phyloP scores from a whole-genome alignment of 2,888 invertebrate species.

The Lingula anatina region DNA sequence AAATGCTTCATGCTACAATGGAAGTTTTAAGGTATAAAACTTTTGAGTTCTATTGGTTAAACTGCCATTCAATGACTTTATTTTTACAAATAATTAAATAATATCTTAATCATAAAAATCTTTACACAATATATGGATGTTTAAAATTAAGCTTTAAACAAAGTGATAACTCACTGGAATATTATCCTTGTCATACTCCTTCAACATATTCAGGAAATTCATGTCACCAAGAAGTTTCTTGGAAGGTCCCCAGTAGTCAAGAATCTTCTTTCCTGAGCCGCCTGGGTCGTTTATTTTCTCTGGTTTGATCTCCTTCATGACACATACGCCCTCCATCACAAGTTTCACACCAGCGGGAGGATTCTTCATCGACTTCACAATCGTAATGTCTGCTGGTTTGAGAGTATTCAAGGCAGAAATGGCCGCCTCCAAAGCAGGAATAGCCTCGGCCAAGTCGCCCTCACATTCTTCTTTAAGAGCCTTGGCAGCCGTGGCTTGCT shows the following conservation, averaged over 20 bases:
- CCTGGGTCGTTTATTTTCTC: conserved; percentile 70
- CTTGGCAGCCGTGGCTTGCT: conserved; percentile 78
- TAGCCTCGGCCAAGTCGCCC: conserved; percentile 51
- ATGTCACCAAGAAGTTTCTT: conserved; percentile 77
- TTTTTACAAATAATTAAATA: too few species aligned
- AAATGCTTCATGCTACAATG: too few species aligned
- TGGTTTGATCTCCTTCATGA: conserved; percentile 74
- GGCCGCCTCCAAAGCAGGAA: conserved; percentile 52
- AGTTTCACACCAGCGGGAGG: conserved; percentile 77
- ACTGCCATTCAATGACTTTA: too few species aligned
- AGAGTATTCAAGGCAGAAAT: conserved; percentile 51
- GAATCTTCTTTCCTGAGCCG: conserved; percentile 58
- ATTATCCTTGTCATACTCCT: conserved; percentile 80
- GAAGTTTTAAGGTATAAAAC: too few species aligned
- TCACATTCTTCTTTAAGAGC: conserved; percentile 63
- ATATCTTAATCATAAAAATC: too few species aligned
- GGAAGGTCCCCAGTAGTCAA: conserved; percentile 82
- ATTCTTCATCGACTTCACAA: conserved; percentile 85
- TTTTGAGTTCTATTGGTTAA: too few species aligned
- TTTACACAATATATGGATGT: too few species aligned
- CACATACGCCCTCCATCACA: conserved; percentile 86
- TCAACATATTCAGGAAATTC: conserved; percentile 68
- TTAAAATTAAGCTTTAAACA: neutral
- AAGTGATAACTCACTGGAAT: conserved; percentile 59
- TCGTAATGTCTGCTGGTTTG: conserved; percentile 73